Conservation (phyloP, 2,888 invertebrate species). For the Trissolcus brochymenae region DNA sequence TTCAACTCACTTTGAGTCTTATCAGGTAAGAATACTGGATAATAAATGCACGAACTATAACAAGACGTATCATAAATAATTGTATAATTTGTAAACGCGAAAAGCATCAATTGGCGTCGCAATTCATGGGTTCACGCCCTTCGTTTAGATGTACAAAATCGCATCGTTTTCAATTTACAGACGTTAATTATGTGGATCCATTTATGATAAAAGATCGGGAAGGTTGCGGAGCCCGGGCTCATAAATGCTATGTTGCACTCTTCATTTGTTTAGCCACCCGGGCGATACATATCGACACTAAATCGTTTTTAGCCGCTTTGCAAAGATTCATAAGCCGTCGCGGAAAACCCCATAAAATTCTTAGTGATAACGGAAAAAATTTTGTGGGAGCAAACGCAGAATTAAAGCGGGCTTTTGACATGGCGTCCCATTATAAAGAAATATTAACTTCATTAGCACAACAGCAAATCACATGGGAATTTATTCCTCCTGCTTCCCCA, state of each 20-base stretch:
- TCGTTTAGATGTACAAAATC: neutral
- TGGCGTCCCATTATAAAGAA: neutral
- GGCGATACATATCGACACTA: neutral
- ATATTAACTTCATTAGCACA: neutral
- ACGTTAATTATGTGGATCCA: neutral
- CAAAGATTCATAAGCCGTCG: neutral
- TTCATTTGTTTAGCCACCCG: neutral
- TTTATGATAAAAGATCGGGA: neutral
- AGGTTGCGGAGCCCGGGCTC: neutral
- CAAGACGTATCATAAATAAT: neutral
- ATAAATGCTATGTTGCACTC: neutral
- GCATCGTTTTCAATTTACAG: neutral
- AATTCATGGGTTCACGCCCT: neutral
- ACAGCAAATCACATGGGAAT: neutral
- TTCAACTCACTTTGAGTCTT: neutral
- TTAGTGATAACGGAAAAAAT: constrained; percentile 2
- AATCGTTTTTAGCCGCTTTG: neutral
- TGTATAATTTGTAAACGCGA: neutral
- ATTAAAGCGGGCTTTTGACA: neutral
- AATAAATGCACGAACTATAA: neutral
- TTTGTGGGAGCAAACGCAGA: neutral
- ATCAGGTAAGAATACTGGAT: neutral
- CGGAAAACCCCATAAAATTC: neutral
- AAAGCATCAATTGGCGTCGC: neutral
- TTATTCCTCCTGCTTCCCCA: neutral